Conservation (phyloP, 1,140 invertebrate genomes). For the Gryllus bimaculatus region DNA sequence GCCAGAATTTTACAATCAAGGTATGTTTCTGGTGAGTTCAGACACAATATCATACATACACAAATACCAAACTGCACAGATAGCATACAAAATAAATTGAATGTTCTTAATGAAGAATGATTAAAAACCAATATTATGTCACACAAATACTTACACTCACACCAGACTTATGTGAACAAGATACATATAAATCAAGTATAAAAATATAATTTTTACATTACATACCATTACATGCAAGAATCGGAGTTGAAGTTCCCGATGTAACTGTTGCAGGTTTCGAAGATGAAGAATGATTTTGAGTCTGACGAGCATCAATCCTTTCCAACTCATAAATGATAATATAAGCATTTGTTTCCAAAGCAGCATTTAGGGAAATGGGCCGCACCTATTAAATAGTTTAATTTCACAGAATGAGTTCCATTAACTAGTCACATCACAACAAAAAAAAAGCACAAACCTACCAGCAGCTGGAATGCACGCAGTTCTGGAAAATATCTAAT, state of each 20-base stretch:
- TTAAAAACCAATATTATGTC: too few relatives aligned
- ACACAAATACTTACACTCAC: too few relatives aligned
- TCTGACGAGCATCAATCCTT: constrained; percentile 29
- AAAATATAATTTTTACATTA: background rate
- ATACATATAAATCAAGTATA: too few relatives aligned
- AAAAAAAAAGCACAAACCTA: background rate
- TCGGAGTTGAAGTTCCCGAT: constrained; percentile 20
- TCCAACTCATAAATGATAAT: constrained; percentile 84
- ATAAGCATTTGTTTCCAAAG: constrained; percentile 74
- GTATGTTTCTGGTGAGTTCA: too few relatives aligned
- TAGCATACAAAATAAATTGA: too few relatives aligned
- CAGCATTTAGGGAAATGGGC: constrained; percentile 58
- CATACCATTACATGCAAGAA: constrained; percentile 24
- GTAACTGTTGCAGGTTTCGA: constrained; percentile 23
- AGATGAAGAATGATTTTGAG: constrained; percentile 26
- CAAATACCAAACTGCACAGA: too few relatives aligned
- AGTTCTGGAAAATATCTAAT: too few relatives aligned
- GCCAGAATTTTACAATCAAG: too few relatives aligned
- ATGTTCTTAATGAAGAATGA: too few relatives aligned
- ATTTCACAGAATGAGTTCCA: constrained; percentile 13
- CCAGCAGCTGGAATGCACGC: too few relatives aligned
- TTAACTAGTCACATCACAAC: background rate
- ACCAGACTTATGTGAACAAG: too few relatives aligned
- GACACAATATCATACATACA: too few relatives aligned
- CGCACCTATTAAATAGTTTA: constrained; percentile 45